phyloP scores from a whole-genome alignment of 2,113 vertebrate species.

The Brachypodius melanocephalos region DNA sequence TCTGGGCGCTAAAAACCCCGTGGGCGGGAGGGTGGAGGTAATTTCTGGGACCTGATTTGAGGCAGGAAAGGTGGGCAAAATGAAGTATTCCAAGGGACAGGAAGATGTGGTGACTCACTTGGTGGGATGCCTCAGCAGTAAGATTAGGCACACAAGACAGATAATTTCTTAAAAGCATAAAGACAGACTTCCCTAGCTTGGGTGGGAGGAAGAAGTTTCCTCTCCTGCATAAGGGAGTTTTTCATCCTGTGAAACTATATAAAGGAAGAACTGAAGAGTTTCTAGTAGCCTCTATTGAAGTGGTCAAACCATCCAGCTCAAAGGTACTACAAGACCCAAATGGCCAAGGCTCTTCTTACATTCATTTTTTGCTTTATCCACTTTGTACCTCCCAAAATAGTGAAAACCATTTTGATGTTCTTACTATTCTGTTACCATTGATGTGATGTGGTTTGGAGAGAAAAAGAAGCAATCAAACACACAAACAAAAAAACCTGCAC shows the following conservation, averaged over 20 bases:
- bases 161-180: neutral
- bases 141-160: neutral
- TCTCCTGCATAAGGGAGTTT: neutral
- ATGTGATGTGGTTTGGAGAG: neutral
- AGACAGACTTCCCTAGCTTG: neutral
- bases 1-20: neutral
- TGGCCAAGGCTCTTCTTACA: neutral
- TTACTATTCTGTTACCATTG: neutral
- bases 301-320: neutral
- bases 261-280: neutral
- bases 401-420: neutral
- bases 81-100: neutral
- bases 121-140: neutral
- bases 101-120: neutral
- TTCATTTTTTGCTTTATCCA: neutral
- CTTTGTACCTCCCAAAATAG: neutral
- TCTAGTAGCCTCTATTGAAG: neutral
- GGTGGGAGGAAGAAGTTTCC: neutral
- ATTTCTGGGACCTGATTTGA: neutral
- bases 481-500: neutral
- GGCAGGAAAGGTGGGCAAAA: neutral
- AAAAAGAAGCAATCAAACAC: neutral
- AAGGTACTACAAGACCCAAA: neutral
- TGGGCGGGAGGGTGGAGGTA: constrained; percentile 24
- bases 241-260: neutral